Percentiles rank a stretch among this genome's conserved stretches.
Conservation (phyloP, 1,140 invertebrate species). For the Drosophila subpulchrella region DNA sequence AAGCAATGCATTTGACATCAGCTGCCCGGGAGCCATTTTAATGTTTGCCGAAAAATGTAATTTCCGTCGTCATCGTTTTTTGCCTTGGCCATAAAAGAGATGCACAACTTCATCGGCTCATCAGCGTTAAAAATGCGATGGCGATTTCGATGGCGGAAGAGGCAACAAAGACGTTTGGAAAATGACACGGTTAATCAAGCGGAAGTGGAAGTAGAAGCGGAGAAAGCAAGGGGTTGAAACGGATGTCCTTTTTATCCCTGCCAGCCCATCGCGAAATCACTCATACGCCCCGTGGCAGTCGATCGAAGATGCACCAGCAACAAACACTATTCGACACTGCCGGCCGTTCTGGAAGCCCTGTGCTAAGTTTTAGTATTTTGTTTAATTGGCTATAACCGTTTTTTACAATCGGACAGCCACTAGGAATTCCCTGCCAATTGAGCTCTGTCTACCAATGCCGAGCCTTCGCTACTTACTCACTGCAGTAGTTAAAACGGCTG, state of each 20-base stretch:
- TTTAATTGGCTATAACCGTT: conserved; percentile 81
- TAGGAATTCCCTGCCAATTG: conserved; percentile 7
- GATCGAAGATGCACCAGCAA: conserved; percentile 6
- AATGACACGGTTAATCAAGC: conserved; percentile 45
- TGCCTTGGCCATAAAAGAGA: conserved; percentile 62
- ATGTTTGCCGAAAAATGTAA: conserved; percentile 79
- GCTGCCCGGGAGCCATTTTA: conserved; percentile 68
- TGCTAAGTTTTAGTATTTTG: conserved; percentile 72
- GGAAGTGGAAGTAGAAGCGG: conserved; percentile 24
- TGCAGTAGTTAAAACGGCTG: conserved; percentile 24
- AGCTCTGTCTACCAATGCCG: conserved; percentile 15
- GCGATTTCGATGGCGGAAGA: conserved; percentile 16
- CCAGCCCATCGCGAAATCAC: background rate
- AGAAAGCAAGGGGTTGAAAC: conserved; percentile 7
- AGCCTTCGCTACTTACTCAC: conserved; percentile 26
- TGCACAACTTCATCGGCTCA: conserved; percentile 77
- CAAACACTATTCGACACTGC: conserved; percentile 18
- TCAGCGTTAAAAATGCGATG: conserved; percentile 68
- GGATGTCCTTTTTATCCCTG: background rate
- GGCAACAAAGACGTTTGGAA: conserved; percentile 53
- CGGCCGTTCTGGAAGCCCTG: conserved; percentile 35
- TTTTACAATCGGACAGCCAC: conserved; percentile 66
- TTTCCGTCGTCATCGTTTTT: conserved; percentile 62
- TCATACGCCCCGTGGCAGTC: conserved; percentile 49
- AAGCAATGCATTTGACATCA: conserved; percentile 73